These are phyloP conservation scores for Ephialtes manifestator DNA, from an alignment of 2,888 invertebrate genomes.

Conservation along the genomic window DNA sequence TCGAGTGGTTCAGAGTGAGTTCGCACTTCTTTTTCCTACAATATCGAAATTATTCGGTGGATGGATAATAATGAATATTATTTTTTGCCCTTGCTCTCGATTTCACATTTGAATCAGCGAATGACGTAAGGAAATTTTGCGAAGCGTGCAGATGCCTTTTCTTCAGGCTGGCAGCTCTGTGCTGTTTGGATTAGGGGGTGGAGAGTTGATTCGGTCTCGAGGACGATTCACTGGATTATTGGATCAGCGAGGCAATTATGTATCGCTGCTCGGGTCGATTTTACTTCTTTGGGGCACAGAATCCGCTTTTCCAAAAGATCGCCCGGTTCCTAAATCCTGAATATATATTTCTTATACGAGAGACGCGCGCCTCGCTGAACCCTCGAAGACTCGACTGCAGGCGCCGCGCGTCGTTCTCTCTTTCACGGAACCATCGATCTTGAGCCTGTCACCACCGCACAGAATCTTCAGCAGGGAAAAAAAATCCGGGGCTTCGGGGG, in stretches of 20 bases:
- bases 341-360: constrained; percentile 34
- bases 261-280: constrained; percentile 22
- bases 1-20: not conserved
- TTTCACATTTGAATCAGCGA: not conserved
- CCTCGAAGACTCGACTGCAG: constrained; percentile 13
- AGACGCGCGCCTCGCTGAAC: constrained; percentile 46
- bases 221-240: constrained; percentile 54
- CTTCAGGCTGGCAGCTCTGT: not conserved
- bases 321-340: not conserved
- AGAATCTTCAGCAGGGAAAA: constrained; percentile 58
- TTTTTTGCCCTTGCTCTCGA: constrained; percentile 1
- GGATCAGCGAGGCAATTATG: constrained; percentile 62
- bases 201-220: constrained; percentile 41
- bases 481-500: constrained; percentile 48
- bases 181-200: constrained; percentile 43
- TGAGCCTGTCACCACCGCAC: constrained; percentile 68
- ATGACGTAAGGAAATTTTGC: constrained; percentile 2
- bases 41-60: constrained; percentile 48
- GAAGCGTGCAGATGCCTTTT: constrained; percentile 58
- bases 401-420: constrained; percentile 39
- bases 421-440: constrained; percentile 67
- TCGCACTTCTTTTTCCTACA: not conserved
- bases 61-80: constrained; percentile 30
- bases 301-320: constrained; percentile 40
- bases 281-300: constrained; percentile 1